These are phyloP conservation scores for Conomelus anceps DNA, from an alignment of 2,888 invertebrate genomes.

Conservation along the genomic window DNA sequence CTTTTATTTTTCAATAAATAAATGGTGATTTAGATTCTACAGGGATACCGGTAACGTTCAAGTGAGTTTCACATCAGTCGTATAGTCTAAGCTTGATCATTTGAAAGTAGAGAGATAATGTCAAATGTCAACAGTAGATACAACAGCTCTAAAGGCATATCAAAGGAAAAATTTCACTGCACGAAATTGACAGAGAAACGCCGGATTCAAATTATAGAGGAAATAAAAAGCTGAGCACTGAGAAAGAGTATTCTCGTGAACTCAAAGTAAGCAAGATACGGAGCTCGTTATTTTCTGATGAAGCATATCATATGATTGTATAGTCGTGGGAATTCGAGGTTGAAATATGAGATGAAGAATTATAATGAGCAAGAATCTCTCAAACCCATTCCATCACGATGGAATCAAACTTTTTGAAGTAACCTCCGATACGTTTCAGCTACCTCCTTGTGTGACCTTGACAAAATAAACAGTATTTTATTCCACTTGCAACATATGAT, in stretches of 20 bases:
- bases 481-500: background rate
- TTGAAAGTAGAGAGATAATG: background rate
- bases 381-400: background rate
- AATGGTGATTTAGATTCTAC: no score
- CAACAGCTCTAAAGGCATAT: background rate
- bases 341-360: background rate
- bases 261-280: background rate
- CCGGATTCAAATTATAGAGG: background rate
- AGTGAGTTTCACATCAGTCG: no score
- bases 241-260: background rate
- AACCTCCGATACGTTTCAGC: background rate
- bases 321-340: background rate
- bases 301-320: background rate
- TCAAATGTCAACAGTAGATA: background rate
- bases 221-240: background rate
- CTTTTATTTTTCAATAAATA: no score
- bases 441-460: background rate
- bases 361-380: background rate
- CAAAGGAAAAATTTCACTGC: background rate
- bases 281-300: background rate
- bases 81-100: background rate
- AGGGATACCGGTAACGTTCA: no score
- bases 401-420: background rate
- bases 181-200: background rate
- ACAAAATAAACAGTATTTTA: background rate